A percentile compares a stretch with the other conserved stretches of the same genome.
Evolutionary conservation across 2,888 invertebrate species (phyloP).

Genomic region (Dexiosoma caninum): DNA sequence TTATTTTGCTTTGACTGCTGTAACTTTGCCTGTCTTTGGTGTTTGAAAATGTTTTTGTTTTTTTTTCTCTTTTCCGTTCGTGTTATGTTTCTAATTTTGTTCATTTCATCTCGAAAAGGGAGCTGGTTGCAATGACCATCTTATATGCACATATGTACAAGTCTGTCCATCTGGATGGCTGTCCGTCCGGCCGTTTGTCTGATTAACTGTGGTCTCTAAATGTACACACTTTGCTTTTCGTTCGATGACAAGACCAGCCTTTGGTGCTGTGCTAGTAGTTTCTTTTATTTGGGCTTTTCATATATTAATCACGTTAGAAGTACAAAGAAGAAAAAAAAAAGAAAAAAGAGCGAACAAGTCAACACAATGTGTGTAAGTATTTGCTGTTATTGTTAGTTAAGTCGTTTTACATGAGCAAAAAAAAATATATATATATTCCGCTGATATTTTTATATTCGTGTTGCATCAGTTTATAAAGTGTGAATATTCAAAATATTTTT

Average conservation of each 20-base stretch:
- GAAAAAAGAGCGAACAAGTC: background rate
- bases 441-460: constrained; percentile 58
- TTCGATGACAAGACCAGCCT: constrained; percentile 46
- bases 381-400: constrained; percentile 10
- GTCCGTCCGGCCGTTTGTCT: constrained; percentile 1
- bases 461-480: constrained; percentile 64
- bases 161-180: background rate
- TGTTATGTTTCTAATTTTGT: constrained; percentile 48
- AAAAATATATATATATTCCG: background rate
- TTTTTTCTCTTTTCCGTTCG: background rate
- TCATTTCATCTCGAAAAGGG: constrained; percentile 61
- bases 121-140: constrained; percentile 54
- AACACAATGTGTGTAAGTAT: constrained; percentile 27
- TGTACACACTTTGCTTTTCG: constrained; percentile 1
- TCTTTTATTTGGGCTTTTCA: constrained; percentile 38
- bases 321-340: background rate
- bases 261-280: constrained; percentile 35
- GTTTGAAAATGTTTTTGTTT: constrained; percentile 23
- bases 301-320: constrained; percentile 37
- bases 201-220: constrained; percentile 33
- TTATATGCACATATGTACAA: background rate
- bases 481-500: constrained; percentile 64
- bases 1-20: constrained; percentile 50
- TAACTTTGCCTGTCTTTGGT: constrained; percentile 47
- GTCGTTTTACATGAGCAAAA: constrained; percentile 10